Percentiles rank a stretch among this genome's conserved stretches.
phyloP scores from a whole-genome alignment of 30 jellyfish, hydroid and myxozoan species.

The Aurelia aurita complex sp. Pacific region DNA sequence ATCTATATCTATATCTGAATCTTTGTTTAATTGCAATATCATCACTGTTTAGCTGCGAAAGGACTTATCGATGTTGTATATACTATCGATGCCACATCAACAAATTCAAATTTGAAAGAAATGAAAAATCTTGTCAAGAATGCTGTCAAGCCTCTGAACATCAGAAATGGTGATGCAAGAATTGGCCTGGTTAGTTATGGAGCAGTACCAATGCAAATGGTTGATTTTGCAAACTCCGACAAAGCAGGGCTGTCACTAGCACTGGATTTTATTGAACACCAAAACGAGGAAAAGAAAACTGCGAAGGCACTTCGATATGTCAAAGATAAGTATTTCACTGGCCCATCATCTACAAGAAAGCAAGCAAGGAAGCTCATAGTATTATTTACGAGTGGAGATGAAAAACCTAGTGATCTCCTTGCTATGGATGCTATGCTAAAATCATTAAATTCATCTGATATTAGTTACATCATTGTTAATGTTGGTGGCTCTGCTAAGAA shows the following conservation, averaged over 20 bases:
- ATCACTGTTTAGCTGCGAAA: neutral
- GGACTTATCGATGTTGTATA: constrained; percentile 53
- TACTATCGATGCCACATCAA: constrained; percentile 50
- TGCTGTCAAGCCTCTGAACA: constrained; percentile 22
- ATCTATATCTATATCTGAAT: no score
- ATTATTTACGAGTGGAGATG: constrained; percentile 33
- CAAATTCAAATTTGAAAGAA: constrained; percentile 11
- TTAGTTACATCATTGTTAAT: constrained; percentile 18
- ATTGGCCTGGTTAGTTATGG: constrained; percentile 35
- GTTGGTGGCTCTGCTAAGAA: constrained; percentile 14
- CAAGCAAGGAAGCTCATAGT: constrained; percentile 44
- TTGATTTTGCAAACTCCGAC: constrained; percentile 14
- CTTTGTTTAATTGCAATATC: no score
- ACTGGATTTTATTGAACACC: constrained; percentile 12
- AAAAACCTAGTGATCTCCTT: neutral
- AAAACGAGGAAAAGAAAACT: constrained; percentile 22
- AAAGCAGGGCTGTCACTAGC: constrained; percentile 12
- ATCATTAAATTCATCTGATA: constrained; percentile 31
- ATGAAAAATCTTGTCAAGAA: constrained; percentile 24
- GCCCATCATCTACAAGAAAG: neutral
- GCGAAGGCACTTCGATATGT: constrained; percentile 21
- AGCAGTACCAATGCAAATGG: neutral
- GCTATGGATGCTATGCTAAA: constrained; percentile 23
- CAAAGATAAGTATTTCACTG: constrained; percentile 4
- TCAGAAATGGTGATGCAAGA: constrained; percentile 28